phyloP scores from a whole-genome alignment of 2,797 vertebrate species.

The Sphaeramia orbicularis region DNA sequence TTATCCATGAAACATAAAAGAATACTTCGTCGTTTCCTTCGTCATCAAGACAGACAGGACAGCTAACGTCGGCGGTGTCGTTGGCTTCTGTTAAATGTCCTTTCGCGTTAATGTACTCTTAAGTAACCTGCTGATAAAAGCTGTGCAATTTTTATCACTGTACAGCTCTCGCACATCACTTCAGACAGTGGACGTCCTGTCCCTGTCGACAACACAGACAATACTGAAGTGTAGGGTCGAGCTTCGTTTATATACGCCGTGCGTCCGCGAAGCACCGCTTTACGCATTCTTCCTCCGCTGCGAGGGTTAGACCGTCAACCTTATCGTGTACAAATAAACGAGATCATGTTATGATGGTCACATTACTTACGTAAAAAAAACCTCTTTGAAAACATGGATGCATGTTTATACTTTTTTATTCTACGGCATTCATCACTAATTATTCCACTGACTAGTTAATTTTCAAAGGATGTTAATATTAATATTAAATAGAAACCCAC shows the following conservation, averaged over 20 bases:
- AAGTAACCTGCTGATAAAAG: not conserved
- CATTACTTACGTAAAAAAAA: too few species aligned
- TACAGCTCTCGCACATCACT: not conserved
- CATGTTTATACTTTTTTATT: too few species aligned
- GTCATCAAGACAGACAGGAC: slow-evolving; percentile 17
- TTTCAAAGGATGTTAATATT: too few species aligned
- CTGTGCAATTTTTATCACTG: not conserved
- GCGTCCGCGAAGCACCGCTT: slow-evolving; percentile 40
- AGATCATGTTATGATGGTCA: too few species aligned
- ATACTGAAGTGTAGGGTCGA: slow-evolving; percentile 11
- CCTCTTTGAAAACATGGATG: too few species aligned
- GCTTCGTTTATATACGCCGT: not conserved
- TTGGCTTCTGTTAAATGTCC: not conserved
- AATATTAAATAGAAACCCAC: too few species aligned
- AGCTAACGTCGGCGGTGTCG: not conserved
- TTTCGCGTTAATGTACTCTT: not conserved
- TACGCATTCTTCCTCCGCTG: slow-evolving; percentile 53
- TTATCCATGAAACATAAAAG: slow-evolving; percentile 27
- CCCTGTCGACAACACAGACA: slow-evolving; percentile 14
- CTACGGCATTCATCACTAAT: too few species aligned
- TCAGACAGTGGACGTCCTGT: accelerated
- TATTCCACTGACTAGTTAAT: too few species aligned
- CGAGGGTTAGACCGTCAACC: slow-evolving; percentile 44
- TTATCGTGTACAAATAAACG: too few species aligned
- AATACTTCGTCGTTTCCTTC: slow-evolving; percentile 26